phyloP scores from a whole-genome alignment of 2,888 invertebrate genomes.

The Graphium colonna region DNA sequence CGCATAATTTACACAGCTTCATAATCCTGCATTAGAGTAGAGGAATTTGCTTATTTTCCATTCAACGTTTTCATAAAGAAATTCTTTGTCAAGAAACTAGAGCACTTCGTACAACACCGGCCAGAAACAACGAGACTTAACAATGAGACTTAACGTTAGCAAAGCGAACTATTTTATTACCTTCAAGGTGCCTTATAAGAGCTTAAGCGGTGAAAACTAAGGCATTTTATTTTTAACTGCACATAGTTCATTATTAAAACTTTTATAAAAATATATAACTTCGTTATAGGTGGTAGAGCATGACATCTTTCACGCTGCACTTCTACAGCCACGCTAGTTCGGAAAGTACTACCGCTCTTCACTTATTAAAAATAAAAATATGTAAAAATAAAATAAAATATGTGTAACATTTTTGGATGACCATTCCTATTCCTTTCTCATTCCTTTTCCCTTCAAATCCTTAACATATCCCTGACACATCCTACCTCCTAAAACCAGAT shows the following conservation, averaged over 20 bases:
- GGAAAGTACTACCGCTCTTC: too few relatives aligned
- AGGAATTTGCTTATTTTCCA: neutral
- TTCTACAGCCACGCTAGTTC: too few relatives aligned
- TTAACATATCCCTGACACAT: too few relatives aligned
- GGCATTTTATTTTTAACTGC: neutral
- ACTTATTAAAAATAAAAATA: too few relatives aligned
- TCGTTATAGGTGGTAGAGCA: too few relatives aligned
- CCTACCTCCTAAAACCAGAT: too few relatives aligned
- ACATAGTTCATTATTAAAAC: neutral
- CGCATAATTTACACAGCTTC: conserved; percentile 5
- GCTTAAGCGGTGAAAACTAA: neutral
- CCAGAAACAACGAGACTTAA: conserved; percentile 12
- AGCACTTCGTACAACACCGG: conserved; percentile 4
- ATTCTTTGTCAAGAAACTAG: conserved; percentile 8
- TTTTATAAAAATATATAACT: too few relatives aligned
- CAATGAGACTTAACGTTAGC: conserved; percentile 9
- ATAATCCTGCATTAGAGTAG: conserved; percentile 8
- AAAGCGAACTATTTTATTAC: conserved; percentile 12
- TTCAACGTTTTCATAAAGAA: neutral
- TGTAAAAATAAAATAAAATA: too few relatives aligned
- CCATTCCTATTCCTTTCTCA: too few relatives aligned
- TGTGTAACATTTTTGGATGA: too few relatives aligned
- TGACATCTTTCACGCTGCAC: too few relatives aligned
- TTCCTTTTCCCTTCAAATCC: too few relatives aligned
- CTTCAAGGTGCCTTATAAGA: neutral